Conservation (phyloP, 2,888 invertebrate genomes). For the Chymomyza fuscimana region DNA sequence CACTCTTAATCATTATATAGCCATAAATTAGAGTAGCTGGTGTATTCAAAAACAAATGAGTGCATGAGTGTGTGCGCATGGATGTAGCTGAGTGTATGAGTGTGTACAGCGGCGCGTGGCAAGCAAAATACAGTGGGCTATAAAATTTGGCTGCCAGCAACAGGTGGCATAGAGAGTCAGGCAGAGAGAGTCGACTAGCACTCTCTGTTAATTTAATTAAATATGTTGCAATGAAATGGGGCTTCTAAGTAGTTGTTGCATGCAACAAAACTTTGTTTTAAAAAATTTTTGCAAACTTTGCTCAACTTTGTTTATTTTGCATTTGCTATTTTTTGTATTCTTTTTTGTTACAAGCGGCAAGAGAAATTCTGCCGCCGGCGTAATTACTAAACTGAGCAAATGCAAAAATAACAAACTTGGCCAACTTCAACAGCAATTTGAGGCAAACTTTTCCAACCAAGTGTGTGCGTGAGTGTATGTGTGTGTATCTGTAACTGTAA, state of each 20-base stretch:
- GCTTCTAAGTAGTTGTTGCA: background rate
- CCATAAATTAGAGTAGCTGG: background rate
- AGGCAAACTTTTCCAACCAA: background rate
- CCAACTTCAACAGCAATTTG: too few relatives aligned
- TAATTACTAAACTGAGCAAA: background rate
- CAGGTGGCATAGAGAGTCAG: conserved; percentile 49
- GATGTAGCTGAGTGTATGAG: conserved; percentile 2
- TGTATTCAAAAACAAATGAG: background rate
- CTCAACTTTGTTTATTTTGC: background rate
- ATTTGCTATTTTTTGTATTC: background rate
- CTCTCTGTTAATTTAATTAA: conserved; percentile 52
- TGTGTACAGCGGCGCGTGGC: background rate
- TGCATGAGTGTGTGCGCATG: conserved; percentile 12
- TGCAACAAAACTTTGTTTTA: background rate
- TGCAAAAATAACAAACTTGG: background rate
- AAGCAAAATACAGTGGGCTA: background rate
- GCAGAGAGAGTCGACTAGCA: background rate
- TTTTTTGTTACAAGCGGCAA: background rate
- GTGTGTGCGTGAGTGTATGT: background rate
- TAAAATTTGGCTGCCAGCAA: conserved; percentile 39
- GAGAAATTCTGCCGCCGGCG: background rate
- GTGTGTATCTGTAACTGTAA: background rate
- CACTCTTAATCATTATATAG: background rate
- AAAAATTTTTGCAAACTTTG: background rate
- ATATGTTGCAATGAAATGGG: background rate